Evolutionary conservation across 2,888 invertebrate genomes (phyloP).

Genomic region (Glyphotaelius pellucidus): DNA sequence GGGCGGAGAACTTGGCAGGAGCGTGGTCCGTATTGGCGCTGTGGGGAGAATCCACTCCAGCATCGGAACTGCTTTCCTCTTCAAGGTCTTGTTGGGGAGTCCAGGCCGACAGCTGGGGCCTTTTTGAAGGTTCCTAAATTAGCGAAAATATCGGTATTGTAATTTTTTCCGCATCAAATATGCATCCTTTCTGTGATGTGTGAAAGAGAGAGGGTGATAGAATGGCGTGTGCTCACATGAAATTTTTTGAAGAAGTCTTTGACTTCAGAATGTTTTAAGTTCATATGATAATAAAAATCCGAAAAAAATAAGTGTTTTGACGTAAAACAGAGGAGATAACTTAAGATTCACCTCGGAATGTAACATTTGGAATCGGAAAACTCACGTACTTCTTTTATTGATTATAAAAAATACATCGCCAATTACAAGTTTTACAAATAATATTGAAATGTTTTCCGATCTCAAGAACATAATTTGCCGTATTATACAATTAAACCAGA

Average conservation of each 20-base stretch:
- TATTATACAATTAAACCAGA: too few species aligned
- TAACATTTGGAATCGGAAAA: too few species aligned
- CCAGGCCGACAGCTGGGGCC: constrained; percentile 78
- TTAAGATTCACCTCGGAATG: too few species aligned
- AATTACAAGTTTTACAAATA: too few species aligned
- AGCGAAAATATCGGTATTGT: not conserved
- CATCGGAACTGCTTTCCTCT: constrained; percentile 80
- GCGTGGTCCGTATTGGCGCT: constrained; percentile 65
- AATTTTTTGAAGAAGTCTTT: not conserved
- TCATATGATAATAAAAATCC: not conserved
- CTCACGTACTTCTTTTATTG: too few species aligned
- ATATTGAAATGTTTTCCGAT: too few species aligned
- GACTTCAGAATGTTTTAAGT: too few species aligned
- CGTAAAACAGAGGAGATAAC: too few species aligned
- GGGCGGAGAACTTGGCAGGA: constrained; percentile 73
- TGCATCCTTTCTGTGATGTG: not conserved
- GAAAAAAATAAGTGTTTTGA: too few species aligned
- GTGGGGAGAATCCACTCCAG: constrained; percentile 70
- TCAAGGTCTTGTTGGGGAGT: constrained; percentile 92
- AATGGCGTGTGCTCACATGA: not conserved
- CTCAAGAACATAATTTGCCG: too few species aligned
- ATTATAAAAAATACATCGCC: too few species aligned
- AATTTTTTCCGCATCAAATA: not conserved
- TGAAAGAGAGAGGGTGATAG: not conserved
- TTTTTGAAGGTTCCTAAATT: constrained; percentile 59